These are phyloP conservation scores for Malurus melanocephalus DNA, from an alignment of 2,113 vertebrate species.

Conservation along the genomic window DNA sequence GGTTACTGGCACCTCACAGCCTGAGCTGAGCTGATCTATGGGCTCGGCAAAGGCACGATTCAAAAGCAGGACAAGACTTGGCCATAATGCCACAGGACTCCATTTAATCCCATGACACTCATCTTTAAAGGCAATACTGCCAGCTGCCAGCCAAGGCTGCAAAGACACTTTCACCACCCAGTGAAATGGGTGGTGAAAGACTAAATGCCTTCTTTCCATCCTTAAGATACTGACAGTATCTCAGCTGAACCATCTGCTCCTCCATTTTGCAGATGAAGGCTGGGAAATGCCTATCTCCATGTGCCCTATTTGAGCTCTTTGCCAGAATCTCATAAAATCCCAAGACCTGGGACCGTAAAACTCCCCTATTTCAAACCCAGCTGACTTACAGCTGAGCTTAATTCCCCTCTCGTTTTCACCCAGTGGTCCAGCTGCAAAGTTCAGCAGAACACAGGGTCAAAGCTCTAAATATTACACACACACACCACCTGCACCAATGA, in stretches of 20 bases:
- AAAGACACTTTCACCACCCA: background rate
- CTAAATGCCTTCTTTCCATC: background rate
- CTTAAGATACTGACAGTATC: background rate
- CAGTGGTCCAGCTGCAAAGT: background rate
- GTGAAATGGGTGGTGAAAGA: background rate
- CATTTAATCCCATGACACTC: conserved; percentile 13
- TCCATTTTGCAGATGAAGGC: conserved; percentile 2
- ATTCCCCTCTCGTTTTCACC: background rate
- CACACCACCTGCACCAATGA: background rate
- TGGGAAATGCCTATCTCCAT: background rate
- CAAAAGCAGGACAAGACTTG: background rate
- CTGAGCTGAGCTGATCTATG: background rate
- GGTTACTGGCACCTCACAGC: conserved; percentile 72
- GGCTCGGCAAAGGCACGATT: background rate
- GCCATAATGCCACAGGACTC: conserved; percentile 6
- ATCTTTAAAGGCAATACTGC: conserved; percentile 1
- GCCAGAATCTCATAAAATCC: background rate
- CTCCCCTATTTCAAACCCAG: background rate
- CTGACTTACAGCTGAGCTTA: background rate
- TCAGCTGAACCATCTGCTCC: background rate
- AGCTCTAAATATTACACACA: background rate
- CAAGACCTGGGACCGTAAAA: background rate
- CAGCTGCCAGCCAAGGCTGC: background rate
- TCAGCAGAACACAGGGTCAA: background rate
- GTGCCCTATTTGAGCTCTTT: background rate